phyloP scores from a whole-genome alignment of 2,797 vertebrate species.

The Silurus aristotelis region DNA sequence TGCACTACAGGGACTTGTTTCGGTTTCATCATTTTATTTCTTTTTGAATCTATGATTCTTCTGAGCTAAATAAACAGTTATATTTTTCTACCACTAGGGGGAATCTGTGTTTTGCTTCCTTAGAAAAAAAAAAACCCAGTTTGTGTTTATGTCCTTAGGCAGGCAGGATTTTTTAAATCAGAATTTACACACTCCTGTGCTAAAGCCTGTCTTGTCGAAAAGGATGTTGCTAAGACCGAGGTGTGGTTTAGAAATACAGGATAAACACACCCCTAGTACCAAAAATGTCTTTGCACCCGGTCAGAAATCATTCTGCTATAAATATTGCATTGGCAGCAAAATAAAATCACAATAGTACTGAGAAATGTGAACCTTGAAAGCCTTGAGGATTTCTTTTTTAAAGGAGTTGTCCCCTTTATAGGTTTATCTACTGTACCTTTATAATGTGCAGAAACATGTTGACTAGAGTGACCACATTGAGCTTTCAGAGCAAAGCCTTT shows the following conservation, averaged over 20 bases:
- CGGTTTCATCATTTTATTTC: background rate
- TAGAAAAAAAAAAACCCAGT: background rate
- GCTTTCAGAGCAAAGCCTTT: background rate
- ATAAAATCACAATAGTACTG: background rate
- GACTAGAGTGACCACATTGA: background rate
- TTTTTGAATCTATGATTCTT: background rate
- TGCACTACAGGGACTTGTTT: background rate
- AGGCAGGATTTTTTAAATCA: background rate
- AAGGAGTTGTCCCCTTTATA: background rate
- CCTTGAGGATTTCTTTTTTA: no score
- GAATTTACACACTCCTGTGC: background rate
- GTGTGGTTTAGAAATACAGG: background rate
- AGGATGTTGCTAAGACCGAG: no score
- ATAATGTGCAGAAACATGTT: background rate
- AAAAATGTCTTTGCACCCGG: background rate
- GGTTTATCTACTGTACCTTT: background rate
- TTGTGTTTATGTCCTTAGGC: background rate
- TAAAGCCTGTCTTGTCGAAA: background rate
- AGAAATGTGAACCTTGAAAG: no score
- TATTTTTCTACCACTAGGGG: background rate
- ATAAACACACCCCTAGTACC: background rate
- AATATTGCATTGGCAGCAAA: background rate
- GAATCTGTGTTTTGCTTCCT: constrained; percentile 4
- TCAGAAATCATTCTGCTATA: background rate
- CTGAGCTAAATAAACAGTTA: background rate